Evolutionary conservation across 2,888 invertebrate species (phyloP).

Genomic region (Andrena haemorrhoa): DNA sequence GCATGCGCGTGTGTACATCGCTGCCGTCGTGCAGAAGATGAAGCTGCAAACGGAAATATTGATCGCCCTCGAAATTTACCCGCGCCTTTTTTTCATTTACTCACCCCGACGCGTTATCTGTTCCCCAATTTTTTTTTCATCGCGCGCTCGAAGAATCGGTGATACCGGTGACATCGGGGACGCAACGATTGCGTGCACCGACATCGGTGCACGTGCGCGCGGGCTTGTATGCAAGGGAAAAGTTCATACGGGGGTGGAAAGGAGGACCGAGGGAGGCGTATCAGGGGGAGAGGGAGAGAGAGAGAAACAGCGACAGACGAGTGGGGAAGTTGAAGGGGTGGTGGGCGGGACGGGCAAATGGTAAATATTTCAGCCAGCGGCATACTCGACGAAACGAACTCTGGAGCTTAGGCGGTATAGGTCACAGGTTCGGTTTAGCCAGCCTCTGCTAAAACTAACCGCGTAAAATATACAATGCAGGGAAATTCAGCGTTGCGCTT

Average conservation of each 20-base stretch:
- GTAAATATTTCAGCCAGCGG: constrained; percentile 77
- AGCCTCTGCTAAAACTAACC: constrained; percentile 68
- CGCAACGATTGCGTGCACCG: constrained; percentile 12
- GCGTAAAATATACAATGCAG: constrained; percentile 68
- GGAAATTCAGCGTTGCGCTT: constrained; percentile 44
- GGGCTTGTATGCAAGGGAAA: constrained; percentile 13
- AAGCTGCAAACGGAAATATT: constrained; percentile 17
- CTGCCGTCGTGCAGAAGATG: neutral
- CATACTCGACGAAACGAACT: constrained; percentile 74
- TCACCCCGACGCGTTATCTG: constrained; percentile 4
- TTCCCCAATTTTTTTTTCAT: constrained; percentile 10
- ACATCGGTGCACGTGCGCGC: neutral
- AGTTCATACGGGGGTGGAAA: constrained; percentile 3
- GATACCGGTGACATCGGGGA: constrained; percentile 29
- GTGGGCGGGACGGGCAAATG: constrained; percentile 55
- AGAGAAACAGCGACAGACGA: constrained; percentile 3
- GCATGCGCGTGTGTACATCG: neutral
- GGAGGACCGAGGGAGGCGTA: neutral
- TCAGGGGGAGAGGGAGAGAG: neutral
- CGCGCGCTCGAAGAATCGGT: constrained; percentile 38
- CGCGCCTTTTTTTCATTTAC: constrained; percentile 10
- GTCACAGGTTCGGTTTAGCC: constrained; percentile 44
- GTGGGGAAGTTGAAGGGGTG: constrained; percentile 30
- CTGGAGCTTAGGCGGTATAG: constrained; percentile 57
- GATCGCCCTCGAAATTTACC: constrained; percentile 9